Conservation (phyloP, 2,888 invertebrate species). For the Vanessa cardui region DNA sequence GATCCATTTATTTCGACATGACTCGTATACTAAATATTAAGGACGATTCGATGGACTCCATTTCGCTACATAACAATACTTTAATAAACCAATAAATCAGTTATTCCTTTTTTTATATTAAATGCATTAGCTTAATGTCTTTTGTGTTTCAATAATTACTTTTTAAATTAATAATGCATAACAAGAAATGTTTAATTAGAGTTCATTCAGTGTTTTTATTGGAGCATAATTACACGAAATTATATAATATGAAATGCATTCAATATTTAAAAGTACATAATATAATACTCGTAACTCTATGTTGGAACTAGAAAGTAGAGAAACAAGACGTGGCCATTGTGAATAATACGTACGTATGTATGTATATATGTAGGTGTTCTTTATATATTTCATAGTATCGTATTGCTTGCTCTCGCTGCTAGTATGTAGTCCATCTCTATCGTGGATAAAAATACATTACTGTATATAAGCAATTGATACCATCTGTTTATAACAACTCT, state of each 20-base stretch:
- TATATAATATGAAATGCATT: background rate
- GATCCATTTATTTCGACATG: background rate
- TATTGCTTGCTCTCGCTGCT: constrained; percentile 11
- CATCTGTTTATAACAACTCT: background rate
- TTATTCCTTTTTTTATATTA: too few species aligned
- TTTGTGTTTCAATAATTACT: too few species aligned
- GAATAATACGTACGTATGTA: constrained; percentile 26
- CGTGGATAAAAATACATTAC: constrained; percentile 1
- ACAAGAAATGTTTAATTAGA: too few species aligned
- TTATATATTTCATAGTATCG: constrained; percentile 13
- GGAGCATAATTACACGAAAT: too few species aligned
- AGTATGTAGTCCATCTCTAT: constrained; percentile 1
- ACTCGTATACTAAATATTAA: background rate
- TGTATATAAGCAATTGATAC: background rate
- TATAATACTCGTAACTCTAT: constrained; percentile 6
- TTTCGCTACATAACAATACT: background rate
- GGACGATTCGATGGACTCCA: background rate
- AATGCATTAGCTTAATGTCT: too few species aligned
- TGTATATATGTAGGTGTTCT: constrained; percentile 19
- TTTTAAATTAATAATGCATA: too few species aligned
- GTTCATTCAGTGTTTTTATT: too few species aligned
- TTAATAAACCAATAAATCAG: too few species aligned
- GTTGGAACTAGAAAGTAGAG: constrained; percentile 40
- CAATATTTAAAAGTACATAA: background rate
- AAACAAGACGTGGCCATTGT: constrained; percentile 39